Conservation (phyloP, 1,140 invertebrate species). For the Schmidtea mediterranea region DNA sequence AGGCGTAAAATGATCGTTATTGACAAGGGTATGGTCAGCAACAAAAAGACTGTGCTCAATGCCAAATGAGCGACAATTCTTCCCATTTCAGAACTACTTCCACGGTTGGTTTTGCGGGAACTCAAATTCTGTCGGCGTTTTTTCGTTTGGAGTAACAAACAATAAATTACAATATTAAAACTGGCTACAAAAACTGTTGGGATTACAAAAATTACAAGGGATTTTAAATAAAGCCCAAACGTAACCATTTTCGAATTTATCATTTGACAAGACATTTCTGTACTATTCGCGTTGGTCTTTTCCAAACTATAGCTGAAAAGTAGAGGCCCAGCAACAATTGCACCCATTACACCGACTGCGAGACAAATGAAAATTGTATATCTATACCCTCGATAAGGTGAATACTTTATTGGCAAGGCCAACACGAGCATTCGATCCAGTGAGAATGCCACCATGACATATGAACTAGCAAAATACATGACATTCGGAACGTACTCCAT, state of each 20-base stretch:
- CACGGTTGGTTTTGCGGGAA: too few relatives aligned
- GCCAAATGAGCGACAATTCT: not conserved
- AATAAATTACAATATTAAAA: too few relatives aligned
- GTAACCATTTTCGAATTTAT: not conserved
- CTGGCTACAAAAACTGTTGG: too few relatives aligned
- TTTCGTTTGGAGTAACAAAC: too few relatives aligned
- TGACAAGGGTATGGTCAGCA: not conserved
- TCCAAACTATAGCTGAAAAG: not conserved
- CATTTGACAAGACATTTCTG: not conserved
- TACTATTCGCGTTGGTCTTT: not conserved
- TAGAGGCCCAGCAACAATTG: not conserved
- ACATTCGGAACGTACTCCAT: constrained; percentile 2
- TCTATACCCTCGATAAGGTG: not conserved
- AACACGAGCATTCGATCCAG: not conserved
- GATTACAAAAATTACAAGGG: too few relatives aligned
- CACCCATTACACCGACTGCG: not conserved
- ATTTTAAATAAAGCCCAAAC: not conserved
- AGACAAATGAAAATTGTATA: not conserved
- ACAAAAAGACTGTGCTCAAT: not conserved
- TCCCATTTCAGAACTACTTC: too few relatives aligned
- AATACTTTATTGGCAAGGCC: not conserved
- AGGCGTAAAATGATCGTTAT: not conserved
- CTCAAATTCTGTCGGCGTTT: too few relatives aligned
- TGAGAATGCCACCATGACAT: not conserved
- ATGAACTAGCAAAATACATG: not conserved